Conservation (phyloP, 2,797 vertebrate genomes). For the Pseudopleuronectes americanus region DNA sequence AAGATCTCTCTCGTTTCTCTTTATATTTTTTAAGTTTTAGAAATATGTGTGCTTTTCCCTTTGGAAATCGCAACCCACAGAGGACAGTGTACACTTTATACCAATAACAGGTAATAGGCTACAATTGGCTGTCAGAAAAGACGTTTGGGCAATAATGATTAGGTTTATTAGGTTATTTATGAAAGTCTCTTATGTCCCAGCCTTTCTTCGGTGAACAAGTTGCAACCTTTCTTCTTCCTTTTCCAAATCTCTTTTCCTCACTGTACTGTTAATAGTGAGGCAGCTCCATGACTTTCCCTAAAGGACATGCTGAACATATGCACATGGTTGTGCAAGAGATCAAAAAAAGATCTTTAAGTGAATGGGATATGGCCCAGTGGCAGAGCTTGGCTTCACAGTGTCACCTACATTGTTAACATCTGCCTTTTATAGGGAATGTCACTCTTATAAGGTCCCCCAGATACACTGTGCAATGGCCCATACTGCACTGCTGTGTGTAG, state of each 20-base stretch:
- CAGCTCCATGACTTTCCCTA: conserved; percentile 55
- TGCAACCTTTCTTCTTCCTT: conserved; percentile 2
- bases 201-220: no score
- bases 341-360: conserved; percentile 55
- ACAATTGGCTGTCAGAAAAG: no score
- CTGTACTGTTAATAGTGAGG: conserved; percentile 46
- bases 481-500: conserved; percentile 33
- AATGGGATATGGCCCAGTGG: conserved; percentile 59
- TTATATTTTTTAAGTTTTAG: no score
- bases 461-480: conserved; percentile 51
- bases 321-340: conserved; percentile 46
- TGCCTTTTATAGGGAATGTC: conserved; percentile 59
- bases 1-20: no score
- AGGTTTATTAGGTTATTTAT: no score
- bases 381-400: conserved; percentile 31
- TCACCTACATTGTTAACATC: conserved; percentile 66
- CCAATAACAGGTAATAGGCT: no score
- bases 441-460: conserved; percentile 49
- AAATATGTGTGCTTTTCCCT: no score
- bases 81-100: no score
- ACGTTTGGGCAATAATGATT: no score
- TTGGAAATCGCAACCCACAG: no score
- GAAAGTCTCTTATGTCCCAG: no score
- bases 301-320: conserved; percentile 57
- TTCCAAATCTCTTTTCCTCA: not conserved